phyloP scores from a whole-genome alignment of 2,113 vertebrate species.

The Ondatra zibethicus region DNA sequence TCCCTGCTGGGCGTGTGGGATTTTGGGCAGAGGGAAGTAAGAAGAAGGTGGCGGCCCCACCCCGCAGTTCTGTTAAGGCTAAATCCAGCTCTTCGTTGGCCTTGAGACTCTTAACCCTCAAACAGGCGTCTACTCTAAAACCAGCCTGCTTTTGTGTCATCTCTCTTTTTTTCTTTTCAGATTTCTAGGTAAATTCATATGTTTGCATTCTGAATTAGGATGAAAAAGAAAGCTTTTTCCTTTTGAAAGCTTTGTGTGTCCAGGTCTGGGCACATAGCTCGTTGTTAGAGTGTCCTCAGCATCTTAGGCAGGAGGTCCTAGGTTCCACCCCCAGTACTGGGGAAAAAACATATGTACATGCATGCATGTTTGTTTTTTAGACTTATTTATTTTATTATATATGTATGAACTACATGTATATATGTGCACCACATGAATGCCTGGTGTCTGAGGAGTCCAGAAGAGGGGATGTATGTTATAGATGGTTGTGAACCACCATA shows the following conservation, averaged over 20 bases:
- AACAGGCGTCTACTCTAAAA: not conserved
- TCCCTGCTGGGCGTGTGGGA: slow-evolving; percentile 61
- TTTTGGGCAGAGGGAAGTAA: slow-evolving; percentile 5
- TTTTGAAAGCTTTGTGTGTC: not conserved
- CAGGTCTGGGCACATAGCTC: not conserved
- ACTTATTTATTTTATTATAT: not conserved
- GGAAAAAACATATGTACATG: not conserved
- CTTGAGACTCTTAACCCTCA: not conserved
- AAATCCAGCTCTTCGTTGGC: not conserved
- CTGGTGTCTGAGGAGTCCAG: not conserved
- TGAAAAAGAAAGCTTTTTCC: not conserved
- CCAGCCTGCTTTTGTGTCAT: not conserved
- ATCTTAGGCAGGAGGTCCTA: not conserved
- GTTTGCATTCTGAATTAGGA: slow-evolving; percentile 47
- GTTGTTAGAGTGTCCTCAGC: not conserved
- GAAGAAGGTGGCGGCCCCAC: slow-evolving; percentile 45
- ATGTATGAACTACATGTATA: not conserved
- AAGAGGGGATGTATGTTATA: not conserved
- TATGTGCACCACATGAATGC: not conserved
- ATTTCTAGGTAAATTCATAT: slow-evolving; percentile 14
- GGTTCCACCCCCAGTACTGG: not conserved
- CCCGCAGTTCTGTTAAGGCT: slow-evolving; percentile 11
- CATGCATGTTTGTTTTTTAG: not conserved
- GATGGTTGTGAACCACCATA: not conserved
- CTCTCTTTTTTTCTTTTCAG: not conserved